Conservation (phyloP, 2,797 vertebrate genomes). For the Chrosomus eos region DNA sequence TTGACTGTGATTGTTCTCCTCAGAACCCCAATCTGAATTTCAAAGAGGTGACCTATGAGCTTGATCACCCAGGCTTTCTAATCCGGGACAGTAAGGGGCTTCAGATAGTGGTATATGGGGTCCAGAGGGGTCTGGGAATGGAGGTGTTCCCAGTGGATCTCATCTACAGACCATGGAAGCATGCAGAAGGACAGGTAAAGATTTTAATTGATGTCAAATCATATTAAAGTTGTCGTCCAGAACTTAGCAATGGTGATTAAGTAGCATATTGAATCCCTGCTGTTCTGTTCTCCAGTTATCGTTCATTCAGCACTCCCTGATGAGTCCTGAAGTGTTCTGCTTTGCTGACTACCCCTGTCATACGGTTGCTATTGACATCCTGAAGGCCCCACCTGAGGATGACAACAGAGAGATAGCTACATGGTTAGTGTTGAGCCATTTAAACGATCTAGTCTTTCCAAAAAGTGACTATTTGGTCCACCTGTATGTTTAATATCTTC, state of each 20-base stretch:
- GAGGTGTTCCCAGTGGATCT: slow-evolving; percentile 98
- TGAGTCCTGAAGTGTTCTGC: slow-evolving; percentile 98
- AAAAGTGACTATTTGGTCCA: not conserved
- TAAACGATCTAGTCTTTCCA: not conserved
- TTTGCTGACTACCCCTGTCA: slow-evolving; percentile 98
- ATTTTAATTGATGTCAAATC: not conserved
- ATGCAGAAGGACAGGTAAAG: slow-evolving; percentile 95
- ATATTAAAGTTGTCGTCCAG: not conserved
- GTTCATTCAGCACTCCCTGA: slow-evolving; percentile 97
- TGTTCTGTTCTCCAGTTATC: slow-evolving; percentile 82
- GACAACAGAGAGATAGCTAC: slow-evolving; percentile 99
- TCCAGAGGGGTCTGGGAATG: slow-evolving; percentile 94
- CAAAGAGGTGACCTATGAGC: slow-evolving; percentile 98
- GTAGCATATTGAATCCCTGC: not conserved
- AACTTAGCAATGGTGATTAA: not conserved
- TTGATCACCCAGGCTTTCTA: slow-evolving; percentile 95
- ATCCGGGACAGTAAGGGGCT: slow-evolving; percentile 98
- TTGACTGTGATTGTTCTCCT: slow-evolving; percentile 40
- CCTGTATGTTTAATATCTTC: not conserved
- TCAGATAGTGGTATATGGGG: slow-evolving; percentile 94
- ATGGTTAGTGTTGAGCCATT: slow-evolving; percentile 75
- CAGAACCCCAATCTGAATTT: slow-evolving; percentile 98
- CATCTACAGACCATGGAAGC: slow-evolving; percentile 98
- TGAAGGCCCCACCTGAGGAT: slow-evolving; percentile 98
- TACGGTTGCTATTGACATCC: slow-evolving; percentile 95